phyloP scores from a whole-genome alignment of 2,888 invertebrate species.

The Yponomeuta sedellus region DNA sequence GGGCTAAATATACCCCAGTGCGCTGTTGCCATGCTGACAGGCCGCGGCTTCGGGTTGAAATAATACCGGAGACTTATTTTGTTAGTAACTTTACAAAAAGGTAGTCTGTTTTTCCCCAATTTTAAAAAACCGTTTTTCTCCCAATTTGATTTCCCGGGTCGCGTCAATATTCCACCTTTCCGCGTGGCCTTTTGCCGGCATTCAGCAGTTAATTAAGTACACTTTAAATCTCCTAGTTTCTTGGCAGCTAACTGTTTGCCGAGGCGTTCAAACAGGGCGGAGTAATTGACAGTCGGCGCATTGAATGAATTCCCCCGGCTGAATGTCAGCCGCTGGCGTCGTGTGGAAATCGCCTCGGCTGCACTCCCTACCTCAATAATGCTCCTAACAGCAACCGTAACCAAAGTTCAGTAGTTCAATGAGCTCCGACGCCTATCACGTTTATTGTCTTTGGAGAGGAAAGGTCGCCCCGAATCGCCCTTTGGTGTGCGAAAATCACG shows the following conservation, averaged over 20 bases:
- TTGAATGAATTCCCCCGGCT: slow-evolving; percentile 27
- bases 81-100: neutral
- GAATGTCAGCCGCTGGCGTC: slow-evolving; percentile 34
- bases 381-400: slow-evolving; percentile 33
- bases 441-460: slow-evolving; percentile 47
- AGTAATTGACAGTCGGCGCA: slow-evolving; percentile 13
- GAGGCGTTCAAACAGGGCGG: slow-evolving; percentile 9
- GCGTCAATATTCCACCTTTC: neutral
- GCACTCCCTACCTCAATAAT: slow-evolving; percentile 9
- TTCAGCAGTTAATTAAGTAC: neutral
- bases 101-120: neutral
- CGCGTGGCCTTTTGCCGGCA: neutral
- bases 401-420: slow-evolving; percentile 67
- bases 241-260: neutral
- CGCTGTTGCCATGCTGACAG: slow-evolving; percentile 16
- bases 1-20: slow-evolving; percentile 55
- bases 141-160: neutral
- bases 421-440: slow-evolving; percentile 49
- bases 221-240: slow-evolving; percentile 1
- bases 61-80: neutral
- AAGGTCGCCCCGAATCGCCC: slow-evolving; percentile 42
- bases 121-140: neutral
- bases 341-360: slow-evolving; percentile 42
- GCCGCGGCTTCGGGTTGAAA: neutral
- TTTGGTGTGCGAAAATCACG: no score